Evolutionary conservation across 2,888 invertebrate genomes (phyloP), one percentile per base, ranked within the genome.

Genomic region (Cotesia congregata): DNA sequence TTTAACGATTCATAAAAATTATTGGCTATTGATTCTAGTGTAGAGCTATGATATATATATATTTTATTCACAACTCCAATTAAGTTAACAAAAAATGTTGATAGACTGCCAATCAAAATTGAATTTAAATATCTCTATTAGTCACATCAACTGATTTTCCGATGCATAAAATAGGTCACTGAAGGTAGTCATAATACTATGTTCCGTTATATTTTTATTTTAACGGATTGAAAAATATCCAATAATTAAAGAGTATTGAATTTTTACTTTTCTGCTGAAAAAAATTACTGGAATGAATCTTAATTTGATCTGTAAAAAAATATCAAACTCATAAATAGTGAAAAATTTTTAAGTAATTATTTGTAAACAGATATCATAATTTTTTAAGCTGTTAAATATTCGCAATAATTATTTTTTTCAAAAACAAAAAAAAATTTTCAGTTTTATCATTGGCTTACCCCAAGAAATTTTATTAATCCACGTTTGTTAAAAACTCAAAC

Each of bases 81-180:
- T 50, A 4, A 9, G 12, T 50, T 12, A 12, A 30, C 30, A 50
- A 50, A 50, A 12, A 50, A 50, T 50, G 2, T 50, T 50, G 12
- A 50, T 50, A 4, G 50, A 9, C 50, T 50, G 50, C 12, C 12
- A 50, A 50, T 12, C 50, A 12, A 50, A 50, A 50, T 50, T 50
- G 50, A 50, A 50, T 50, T 50, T 5, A 38, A 60, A 40, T 17
- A 38, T 9, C 50, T 41, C 30, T 68, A 40, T 61, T 20, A 50
- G 30, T 30, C 30, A 70, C 64, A 50, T 72, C 70, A 50, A 65
- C 30, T 15, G 72, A 50, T 17, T 30, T 15, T 6, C 7, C 12
- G 7, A 50, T 50, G 9, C 50, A 9, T 50, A 12, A 50, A 50
- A 50, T 50, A 12, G 7, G 9, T 12, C 12, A 50, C 50, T 50